These are phyloP conservation scores for Diarsia brunnea DNA, from an alignment of 2,888 invertebrate species.

Conservation along the genomic window DNA sequence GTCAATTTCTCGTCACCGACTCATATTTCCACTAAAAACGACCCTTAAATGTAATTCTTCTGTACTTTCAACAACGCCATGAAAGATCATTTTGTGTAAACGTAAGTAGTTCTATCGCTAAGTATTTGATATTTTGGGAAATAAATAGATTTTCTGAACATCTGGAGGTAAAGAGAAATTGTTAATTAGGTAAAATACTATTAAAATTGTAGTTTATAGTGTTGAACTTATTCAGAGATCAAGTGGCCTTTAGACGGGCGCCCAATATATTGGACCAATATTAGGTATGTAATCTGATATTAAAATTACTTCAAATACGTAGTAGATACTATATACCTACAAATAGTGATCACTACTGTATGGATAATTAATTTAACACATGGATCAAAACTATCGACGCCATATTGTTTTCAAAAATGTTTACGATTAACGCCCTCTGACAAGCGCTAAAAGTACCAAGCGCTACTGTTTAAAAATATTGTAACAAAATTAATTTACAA, in stretches of 20 bases:
- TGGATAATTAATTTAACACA: not conserved
- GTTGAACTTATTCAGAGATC: constrained; percentile 8
- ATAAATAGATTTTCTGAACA: not conserved
- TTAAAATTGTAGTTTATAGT: constrained; percentile 7
- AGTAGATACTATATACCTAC: too few species aligned
- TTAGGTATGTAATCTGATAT: not conserved
- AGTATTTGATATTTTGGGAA: constrained; percentile 2
- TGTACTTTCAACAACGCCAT: not conserved
- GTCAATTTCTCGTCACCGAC: not conserved
- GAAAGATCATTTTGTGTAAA: not conserved
- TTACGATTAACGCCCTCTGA: not conserved
- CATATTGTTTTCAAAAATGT: not conserved
- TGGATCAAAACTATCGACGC: not conserved
- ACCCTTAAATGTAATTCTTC: not conserved
- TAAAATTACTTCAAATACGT: constrained; percentile 3
- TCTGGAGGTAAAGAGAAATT: not conserved
- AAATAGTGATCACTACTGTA: not conserved
- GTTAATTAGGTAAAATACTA: constrained; percentile 12
- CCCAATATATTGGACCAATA: not conserved
- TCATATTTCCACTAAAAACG: not conserved
- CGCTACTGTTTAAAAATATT: not conserved
- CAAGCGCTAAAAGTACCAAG: not conserved
- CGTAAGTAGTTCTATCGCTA: not conserved
- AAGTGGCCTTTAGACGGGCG: not conserved
- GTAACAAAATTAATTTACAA: not conserved